Conservation (phyloP, 2,888 invertebrate species). For the Chydorus sphaericus region DNA sequence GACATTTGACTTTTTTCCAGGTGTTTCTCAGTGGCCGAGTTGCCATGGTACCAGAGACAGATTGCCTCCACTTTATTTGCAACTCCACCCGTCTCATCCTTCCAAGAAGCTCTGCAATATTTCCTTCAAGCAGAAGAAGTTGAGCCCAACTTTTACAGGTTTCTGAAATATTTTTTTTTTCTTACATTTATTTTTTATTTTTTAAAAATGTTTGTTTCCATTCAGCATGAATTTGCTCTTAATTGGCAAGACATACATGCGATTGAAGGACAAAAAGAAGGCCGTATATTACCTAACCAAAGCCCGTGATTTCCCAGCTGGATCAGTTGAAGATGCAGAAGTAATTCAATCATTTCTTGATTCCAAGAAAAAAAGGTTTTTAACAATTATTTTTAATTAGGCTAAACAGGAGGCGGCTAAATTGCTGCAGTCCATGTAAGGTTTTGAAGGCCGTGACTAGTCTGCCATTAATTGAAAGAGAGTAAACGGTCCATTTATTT, state of each 20-base stretch:
- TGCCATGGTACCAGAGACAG: constrained; percentile 70
- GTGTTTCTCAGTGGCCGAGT: constrained; percentile 64
- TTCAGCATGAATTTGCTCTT: constrained; percentile 58
- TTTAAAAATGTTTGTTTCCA: too few species aligned
- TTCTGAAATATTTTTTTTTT: not conserved
- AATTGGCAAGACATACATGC: constrained; percentile 59
- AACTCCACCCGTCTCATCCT: constrained; percentile 59
- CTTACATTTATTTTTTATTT: too few species aligned
- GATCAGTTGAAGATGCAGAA: constrained; percentile 48
- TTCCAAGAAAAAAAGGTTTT: not conserved
- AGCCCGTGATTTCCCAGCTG: constrained; percentile 45
- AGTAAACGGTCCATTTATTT: too few species aligned
- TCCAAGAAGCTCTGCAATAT: constrained; percentile 69
- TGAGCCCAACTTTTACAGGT: constrained; percentile 59
- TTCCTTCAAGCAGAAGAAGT: constrained; percentile 60
- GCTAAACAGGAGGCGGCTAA: not conserved
- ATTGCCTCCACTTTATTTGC: constrained; percentile 60
- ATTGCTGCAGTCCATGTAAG: not conserved
- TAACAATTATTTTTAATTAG: too few species aligned
- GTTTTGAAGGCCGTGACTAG: too few species aligned
- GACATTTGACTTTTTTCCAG: constrained; percentile 26
- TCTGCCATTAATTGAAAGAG: too few species aligned
- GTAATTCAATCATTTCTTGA: too few species aligned
- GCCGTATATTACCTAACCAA: constrained; percentile 48
- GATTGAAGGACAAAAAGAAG: constrained; percentile 46